Evolutionary conservation across 2,113 vertebrate genomes (phyloP), one percentile per base, ranked within the genome.

Genomic region (Pomatostomus ruficeps): DNA sequence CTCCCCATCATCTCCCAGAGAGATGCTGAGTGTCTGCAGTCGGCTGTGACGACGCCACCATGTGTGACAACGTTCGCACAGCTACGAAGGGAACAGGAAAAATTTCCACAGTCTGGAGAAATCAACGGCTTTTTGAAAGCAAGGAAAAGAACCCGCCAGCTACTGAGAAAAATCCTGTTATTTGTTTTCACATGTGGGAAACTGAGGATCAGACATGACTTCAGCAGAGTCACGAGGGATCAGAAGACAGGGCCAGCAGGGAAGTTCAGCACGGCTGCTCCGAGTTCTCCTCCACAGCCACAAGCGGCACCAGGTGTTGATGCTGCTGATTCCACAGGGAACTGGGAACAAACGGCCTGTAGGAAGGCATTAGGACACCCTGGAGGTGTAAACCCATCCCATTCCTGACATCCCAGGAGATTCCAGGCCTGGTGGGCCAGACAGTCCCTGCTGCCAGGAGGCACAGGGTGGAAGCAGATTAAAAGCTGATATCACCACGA

Each of bases 381-480:
- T 9, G 21, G 29, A 4, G 0, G 0, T 17, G 35, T n/a, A 23
- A 59, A 42, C 8, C 12, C 52, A 40, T 11, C 38, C 62, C 42
- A 11, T 8, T 65, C n/a, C 67, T 20, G 25, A 5, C 18, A 23
- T 43, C 15, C 24, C 55, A 36, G 59, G 22, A 76, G 71, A 42
- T 8, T 11, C 23, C 4, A 3, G 1, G 1, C n/a, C 23, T 33
- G 33, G 7, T 46, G 36, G 33, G 48, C 5, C 14, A 40, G 52
- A 59, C 19, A n/a, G 19, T 6, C 51, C 23, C 6, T 16, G n/a
- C 28, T 65, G 33, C n/a, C 36, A 29, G 65, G 5, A 35, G 17
- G 12, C 11, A 33, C 8, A 1, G 0, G 10, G 21, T 24, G 21
- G 76, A 46, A 31, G 33, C 7, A 73, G 76, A 58, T 36, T 17